phyloP scores from a whole-genome alignment of 2,113 vertebrate species.

The Dromaius novaehollandiae region DNA sequence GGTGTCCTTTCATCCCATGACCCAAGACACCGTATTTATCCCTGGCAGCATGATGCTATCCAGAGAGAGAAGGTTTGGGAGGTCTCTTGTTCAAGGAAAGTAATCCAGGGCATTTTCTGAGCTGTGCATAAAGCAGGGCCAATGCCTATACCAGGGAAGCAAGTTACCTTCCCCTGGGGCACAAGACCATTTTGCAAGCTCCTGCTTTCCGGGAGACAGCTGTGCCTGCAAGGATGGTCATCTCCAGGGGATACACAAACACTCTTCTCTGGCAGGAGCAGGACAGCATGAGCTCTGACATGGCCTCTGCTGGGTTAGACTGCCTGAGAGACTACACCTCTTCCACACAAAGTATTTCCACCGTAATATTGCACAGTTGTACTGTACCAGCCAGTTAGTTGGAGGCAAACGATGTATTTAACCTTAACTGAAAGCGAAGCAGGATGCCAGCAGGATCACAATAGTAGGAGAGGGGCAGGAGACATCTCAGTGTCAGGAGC shows the following conservation, averaged over 20 bases:
- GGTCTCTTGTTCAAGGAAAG: not conserved
- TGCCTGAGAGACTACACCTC: not conserved
- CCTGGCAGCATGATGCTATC: not conserved
- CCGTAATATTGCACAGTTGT: not conserved
- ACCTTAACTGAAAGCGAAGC: not conserved
- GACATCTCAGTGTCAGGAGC: not conserved
- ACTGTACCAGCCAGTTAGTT: not conserved
- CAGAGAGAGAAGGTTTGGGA: not conserved
- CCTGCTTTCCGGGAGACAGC: not conserved
- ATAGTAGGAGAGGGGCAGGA: not conserved
- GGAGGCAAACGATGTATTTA: not conserved
- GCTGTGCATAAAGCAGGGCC: not conserved
- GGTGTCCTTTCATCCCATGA: fast-evolving
- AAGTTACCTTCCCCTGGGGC: too few species aligned
- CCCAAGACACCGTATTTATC: fast-evolving
- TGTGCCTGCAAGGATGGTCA: fast-evolving
- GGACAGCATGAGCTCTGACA: not conserved
- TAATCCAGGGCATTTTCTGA: not conserved
- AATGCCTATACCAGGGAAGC: not conserved
- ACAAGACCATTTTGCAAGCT: not conserved
- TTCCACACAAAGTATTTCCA: fast-evolving
- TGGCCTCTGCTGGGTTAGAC: fast-evolving
- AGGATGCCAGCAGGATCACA: not conserved
- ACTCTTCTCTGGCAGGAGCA: not conserved
- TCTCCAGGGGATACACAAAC: not conserved